Conservation (phyloP, 2,797 vertebrate species). For the Gobio occitaniae region DNA sequence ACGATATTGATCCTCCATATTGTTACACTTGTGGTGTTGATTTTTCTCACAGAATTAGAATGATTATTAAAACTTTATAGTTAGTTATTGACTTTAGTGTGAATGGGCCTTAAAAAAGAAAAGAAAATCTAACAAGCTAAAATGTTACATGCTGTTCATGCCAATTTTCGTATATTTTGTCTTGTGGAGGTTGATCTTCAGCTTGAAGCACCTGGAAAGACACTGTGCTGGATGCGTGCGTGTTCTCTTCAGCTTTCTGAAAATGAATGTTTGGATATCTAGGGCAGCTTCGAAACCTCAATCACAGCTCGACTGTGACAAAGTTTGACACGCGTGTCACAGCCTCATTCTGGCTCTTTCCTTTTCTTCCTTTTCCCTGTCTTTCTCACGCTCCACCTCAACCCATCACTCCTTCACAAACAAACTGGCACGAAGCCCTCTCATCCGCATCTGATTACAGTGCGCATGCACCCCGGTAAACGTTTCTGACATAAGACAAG, state of each 20-base stretch:
- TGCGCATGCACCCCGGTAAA: constrained; percentile 35
- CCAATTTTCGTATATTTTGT: neutral
- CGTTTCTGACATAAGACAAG: constrained; percentile 36
- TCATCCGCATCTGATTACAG: constrained; percentile 53
- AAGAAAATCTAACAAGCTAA: neutral
- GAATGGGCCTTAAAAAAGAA: neutral
- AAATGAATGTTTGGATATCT: constrained; percentile 30
- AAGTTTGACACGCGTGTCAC: constrained; percentile 52
- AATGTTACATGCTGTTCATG: neutral
- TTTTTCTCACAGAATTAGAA: neutral
- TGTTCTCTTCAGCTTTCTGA: neutral
- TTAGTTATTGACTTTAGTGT: neutral
- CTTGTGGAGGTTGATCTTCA: neutral
- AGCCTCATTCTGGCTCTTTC: constrained; percentile 27
- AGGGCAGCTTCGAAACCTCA: constrained; percentile 39
- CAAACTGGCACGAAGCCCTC: constrained; percentile 34
- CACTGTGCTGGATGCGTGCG: neutral
- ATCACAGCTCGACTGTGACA: constrained; percentile 49
- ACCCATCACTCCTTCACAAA: constrained; percentile 13
- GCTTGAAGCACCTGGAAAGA: neutral
- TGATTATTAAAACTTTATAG: neutral
- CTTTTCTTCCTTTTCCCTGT: constrained; percentile 18
- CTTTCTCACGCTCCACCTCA: constrained; percentile 35
- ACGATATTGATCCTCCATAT: neutral
- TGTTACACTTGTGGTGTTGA: neutral